Evolutionary conservation across 2,113 vertebrate species (phyloP), one percentile per base, ranked within the genome.

Genomic region (Elephantulus edwardii): DNA sequence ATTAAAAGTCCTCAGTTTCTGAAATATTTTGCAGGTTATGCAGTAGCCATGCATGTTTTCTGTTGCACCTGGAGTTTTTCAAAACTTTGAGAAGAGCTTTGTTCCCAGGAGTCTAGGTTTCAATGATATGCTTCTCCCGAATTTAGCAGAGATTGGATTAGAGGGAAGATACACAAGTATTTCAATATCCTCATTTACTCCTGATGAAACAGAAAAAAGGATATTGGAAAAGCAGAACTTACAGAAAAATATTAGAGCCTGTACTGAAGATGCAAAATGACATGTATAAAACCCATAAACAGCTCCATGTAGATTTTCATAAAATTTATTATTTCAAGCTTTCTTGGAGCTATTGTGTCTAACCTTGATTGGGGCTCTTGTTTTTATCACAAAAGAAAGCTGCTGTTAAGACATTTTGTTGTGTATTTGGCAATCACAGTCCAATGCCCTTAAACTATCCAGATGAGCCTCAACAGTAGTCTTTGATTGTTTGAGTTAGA

Each of bases 121-220:
- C 26, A 0, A 5, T 0, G 5, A 8, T 16, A 0, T 0, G 30
- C 2, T 13, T 10, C 79, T 38, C 40, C 3, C 2, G 3, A 26
- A 70, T 0, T 5, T n/a, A 48, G 20, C 35, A 2, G 50, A 48
- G 28, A 33, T 8, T 13, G 9, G 38, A 4, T 6, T 9, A 1
- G 7, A 48, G 24, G 50, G 24, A 4, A 30, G 4, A 3, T 6
- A 46, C n/a, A 11, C 52, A 0, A 1, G 38, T 5, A 0, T 33
- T 4, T 22, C 5, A 30, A 22, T 17, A 5, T n/a, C 7, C 2
- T 6, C 2, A 1, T 5, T 16, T 6, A 4, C 3, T 42, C 78
- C 52, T 35, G 6, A 11, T 3, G 11, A 9, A 35, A n/a, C 38
- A n/a, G 30, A 28, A 30, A 52, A 8, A 20, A 22, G 30, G 16